Conservation (phyloP, 2,113 vertebrate species). For the Cercopithecus mona region DNA sequence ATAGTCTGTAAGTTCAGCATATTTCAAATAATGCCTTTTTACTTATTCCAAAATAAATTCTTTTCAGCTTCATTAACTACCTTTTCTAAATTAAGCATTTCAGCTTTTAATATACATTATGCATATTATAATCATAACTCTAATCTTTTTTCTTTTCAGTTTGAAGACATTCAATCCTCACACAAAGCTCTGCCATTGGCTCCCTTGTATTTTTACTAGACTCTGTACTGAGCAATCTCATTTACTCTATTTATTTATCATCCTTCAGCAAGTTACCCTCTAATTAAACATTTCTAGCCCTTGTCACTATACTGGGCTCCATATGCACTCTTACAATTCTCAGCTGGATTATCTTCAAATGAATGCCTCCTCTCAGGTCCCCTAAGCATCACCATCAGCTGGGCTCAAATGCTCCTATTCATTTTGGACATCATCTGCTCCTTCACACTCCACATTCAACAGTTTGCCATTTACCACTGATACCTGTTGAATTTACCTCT, state of each 20-base stretch:
- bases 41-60: conserved; percentile 27
- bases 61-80: conserved; percentile 29
- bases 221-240: not conserved
- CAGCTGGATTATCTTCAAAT: not conserved
- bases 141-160: conserved; percentile 17
- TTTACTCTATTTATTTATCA: conserved; percentile 13
- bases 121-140: conserved; percentile 6
- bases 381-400: not conserved
- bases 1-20: not conserved
- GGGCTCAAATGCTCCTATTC: not conserved
- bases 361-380: not conserved
- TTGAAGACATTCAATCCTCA: conserved; percentile 30
- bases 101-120: not conserved
- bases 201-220: not conserved
- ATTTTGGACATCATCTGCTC: not conserved
- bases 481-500: not conserved
- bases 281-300: conserved; percentile 1
- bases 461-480: not conserved
- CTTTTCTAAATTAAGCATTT: conserved; percentile 36
- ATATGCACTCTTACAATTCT: not conserved
- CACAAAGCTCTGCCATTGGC: conserved; percentile 20
- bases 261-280: conserved; percentile 2
- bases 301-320: not conserved
- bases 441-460: not conserved
- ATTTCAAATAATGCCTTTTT: conserved; percentile 39